Conservation (phyloP, 2,797 vertebrate species). For the Silurus aristotelis region DNA sequence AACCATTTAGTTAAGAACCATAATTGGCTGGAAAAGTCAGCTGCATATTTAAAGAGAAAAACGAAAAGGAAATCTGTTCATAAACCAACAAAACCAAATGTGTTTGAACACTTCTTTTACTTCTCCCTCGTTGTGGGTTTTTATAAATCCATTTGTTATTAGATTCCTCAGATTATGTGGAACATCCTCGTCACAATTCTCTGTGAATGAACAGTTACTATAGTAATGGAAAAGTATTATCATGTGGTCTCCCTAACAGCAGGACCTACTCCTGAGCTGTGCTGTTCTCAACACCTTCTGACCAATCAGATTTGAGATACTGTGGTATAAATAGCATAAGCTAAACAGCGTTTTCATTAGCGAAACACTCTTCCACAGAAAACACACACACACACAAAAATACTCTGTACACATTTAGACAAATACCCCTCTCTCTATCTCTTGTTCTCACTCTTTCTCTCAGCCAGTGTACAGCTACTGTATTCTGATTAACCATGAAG, state of each 20-base stretch:
- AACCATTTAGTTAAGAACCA: no score
- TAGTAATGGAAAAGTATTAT: background rate
- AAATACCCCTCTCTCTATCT: background rate
- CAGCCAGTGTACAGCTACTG: constrained; percentile 58
- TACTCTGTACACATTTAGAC: background rate
- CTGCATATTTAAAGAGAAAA: no score
- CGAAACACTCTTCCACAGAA: no score
- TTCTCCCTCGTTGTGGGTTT: background rate
- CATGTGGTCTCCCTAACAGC: background rate
- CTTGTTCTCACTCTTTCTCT: constrained; percentile 7
- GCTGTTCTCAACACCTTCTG: background rate
- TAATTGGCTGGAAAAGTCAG: no score
- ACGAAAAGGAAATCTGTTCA: background rate
- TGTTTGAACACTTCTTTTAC: background rate
- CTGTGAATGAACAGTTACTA: constrained; percentile 4
- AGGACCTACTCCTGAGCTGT: background rate
- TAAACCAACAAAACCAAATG: background rate
- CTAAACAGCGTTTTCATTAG: background rate
- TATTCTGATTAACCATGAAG: constrained; percentile 57
- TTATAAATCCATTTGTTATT: background rate
- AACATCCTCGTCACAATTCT: background rate
- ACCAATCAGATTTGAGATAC: background rate
- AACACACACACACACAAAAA: background rate
- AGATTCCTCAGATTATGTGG: background rate
- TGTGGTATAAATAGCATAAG: background rate